Evolutionary conservation across 2,888 invertebrate species (phyloP).

Genomic region (Melangyna quadrimaculata): DNA sequence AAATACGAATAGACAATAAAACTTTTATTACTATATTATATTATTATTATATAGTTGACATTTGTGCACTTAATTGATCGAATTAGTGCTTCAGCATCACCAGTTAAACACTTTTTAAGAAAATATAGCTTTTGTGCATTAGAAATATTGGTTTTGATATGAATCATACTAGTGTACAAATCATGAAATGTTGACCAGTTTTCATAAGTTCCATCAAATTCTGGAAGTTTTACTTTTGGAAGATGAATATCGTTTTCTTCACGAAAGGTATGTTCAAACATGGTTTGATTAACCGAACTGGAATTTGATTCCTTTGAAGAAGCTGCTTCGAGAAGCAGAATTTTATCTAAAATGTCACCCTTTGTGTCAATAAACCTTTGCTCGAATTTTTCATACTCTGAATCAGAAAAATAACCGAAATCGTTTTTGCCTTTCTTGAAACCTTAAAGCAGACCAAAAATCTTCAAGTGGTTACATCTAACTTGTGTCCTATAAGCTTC

Average conservation of each 20-base stretch:
- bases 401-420: not conserved
- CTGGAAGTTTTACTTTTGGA: conserved; percentile 7
- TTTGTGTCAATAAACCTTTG: too few species aligned
- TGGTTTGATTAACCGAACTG: not conserved
- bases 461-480: not conserved
- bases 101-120: conserved; percentile 15
- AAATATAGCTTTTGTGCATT: conserved; percentile 9
- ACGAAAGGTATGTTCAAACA: not conserved
- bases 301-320: not conserved
- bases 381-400: too few species aligned
- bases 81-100: not conserved
- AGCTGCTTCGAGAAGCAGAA: too few species aligned
- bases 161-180: conserved; percentile 20
- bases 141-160: not conserved
- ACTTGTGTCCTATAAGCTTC: too few species aligned
- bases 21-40: not conserved
- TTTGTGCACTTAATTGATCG: not conserved
- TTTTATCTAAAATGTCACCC: not conserved
- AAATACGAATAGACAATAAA: not conserved
- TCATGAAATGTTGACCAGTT: conserved; percentile 31
- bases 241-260: not conserved
- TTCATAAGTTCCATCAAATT: conserved; percentile 23
- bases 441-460: not conserved
- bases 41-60: not conserved
- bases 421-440: not conserved